Evolutionary conservation across 2,888 invertebrate species (phyloP).

Genomic region (Aphodius granarius): DNA sequence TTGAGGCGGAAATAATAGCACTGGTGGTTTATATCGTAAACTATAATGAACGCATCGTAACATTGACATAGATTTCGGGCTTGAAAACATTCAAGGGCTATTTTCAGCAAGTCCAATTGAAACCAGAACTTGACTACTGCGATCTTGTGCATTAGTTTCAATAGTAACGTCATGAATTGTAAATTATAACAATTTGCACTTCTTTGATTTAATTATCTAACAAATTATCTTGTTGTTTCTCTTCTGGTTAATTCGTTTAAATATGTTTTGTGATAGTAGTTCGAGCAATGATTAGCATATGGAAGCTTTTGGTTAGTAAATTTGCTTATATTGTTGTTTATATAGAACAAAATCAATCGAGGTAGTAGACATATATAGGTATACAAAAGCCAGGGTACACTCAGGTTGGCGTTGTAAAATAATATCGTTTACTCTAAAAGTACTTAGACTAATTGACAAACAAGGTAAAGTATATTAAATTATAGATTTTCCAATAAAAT

Average conservation of each 20-base stretch:
- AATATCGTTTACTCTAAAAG: neutral
- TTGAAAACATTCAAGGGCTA: neutral
- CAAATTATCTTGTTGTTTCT: neutral
- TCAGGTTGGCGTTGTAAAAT: neutral
- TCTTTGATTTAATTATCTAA: too few species aligned
- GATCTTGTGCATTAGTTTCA: neutral
- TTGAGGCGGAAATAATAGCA: neutral
- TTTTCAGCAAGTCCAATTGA: neutral
- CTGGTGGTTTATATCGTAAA: neutral
- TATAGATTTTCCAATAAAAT: slow-evolving; percentile 28
- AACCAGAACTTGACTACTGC: neutral
- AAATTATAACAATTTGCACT: too few species aligned
- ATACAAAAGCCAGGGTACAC: neutral
- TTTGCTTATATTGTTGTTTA: neutral
- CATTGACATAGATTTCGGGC: neutral
- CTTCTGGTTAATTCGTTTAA: neutral
- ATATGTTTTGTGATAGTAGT: neutral
- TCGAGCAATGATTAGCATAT: neutral
- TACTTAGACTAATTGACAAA: slow-evolving; percentile 25
- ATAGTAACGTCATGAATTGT: too few species aligned
- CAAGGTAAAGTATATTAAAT: slow-evolving; percentile 26
- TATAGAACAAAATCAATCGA: neutral
- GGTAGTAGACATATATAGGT: neutral
- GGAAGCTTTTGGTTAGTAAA: neutral
- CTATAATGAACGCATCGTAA: neutral